Evolutionary conservation across 2,888 invertebrate genomes (phyloP).

Genomic region (Actias luna): DNA sequence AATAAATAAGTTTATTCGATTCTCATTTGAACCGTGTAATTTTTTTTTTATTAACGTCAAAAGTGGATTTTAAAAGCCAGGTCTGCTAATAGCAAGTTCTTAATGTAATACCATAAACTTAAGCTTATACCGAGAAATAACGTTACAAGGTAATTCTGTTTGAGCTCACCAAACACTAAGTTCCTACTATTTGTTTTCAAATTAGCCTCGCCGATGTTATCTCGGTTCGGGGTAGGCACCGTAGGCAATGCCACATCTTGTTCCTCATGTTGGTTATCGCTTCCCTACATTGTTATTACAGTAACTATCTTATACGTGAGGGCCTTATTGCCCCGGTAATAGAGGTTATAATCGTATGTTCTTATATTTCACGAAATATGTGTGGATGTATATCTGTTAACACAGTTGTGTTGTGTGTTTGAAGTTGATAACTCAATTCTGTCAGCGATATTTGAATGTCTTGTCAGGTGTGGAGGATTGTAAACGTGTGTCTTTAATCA

Average conservation of each 20-base stretch:
- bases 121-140: constrained; percentile 6
- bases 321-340: not conserved
- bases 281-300: not conserved
- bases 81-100: not conserved
- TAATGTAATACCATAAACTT: not conserved
- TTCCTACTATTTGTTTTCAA: constrained; percentile 43
- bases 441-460: not conserved
- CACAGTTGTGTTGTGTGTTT: not conserved
- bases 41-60: not conserved
- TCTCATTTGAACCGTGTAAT: not conserved
- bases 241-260: constrained; percentile 10
- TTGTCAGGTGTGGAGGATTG: constrained; percentile 3
- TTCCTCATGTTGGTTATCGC: constrained; percentile 14
- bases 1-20: no score
- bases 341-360: constrained; percentile 4
- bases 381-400: not conserved
- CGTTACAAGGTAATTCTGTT: constrained; percentile 8
- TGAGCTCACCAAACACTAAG: constrained; percentile 9
- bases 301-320: not conserved
- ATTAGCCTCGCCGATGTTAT: constrained; percentile 42
- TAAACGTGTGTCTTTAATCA: not conserved
- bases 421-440: constrained; percentile 14
- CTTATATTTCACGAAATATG: not conserved
- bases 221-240: constrained; percentile 21
- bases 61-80: not conserved